Percentiles rank a stretch among this genome's conserved stretches.
Evolutionary conservation across 2,797 vertebrate species (phyloP).

Genomic region (Ciconia nigra): DNA sequence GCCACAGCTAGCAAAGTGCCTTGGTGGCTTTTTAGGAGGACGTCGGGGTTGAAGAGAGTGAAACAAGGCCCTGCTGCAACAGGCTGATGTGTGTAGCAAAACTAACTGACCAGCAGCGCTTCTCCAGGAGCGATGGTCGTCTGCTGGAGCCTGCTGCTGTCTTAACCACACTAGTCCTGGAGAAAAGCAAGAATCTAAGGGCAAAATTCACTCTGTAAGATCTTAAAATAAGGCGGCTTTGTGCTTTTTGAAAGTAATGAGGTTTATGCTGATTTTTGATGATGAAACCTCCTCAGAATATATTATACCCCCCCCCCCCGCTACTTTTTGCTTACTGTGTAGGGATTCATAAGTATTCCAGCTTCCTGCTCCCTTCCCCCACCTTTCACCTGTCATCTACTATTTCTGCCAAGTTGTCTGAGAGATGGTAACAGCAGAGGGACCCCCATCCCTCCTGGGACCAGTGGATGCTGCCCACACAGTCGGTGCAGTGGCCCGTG

Average conservation of each 20-base stretch:
- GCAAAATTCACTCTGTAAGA: not conserved
- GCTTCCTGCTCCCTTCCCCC: not conserved
- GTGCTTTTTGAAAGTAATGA: not conserved
- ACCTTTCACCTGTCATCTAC: not conserved
- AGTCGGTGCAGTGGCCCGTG: accelerated
- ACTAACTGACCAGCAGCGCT: not conserved
- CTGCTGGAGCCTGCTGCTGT: not conserved
- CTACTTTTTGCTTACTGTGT: not conserved
- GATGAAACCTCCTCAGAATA: not conserved
- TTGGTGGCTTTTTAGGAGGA: not conserved
- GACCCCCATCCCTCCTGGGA: not conserved
- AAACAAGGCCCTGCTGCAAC: not conserved
- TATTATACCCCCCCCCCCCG: too few species aligned
- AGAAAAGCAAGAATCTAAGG: not conserved
- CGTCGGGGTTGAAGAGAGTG: accelerated
- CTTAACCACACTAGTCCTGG: not conserved
- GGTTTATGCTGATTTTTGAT: not conserved
- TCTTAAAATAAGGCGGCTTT: not conserved
- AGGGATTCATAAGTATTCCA: not conserved
- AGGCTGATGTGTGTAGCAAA: not conserved
- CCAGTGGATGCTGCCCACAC: not conserved
- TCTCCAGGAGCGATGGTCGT: not conserved
- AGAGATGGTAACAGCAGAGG: not conserved
- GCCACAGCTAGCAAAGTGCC: not conserved
- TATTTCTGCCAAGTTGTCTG: not conserved